Evolutionary conservation across 2,888 invertebrate genomes (phyloP), one percentile per base, ranked within the genome.

Genomic region (Tridacna gigas): DNA sequence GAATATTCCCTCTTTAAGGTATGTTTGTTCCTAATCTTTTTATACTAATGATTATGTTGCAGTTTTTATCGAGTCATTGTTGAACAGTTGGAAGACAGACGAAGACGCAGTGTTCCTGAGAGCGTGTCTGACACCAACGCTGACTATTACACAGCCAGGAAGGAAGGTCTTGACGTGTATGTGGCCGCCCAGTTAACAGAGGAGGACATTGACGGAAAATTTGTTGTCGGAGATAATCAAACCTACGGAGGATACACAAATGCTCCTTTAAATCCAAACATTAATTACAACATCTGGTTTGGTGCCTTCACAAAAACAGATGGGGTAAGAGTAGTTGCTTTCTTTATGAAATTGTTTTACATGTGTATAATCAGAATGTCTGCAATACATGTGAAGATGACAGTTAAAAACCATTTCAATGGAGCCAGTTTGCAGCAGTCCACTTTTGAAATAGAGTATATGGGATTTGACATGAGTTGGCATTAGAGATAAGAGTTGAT

Each of bases 241-340:
- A 96, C 96, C 3, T 97, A 98, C 93, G 97, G 97, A 86, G 96
- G 96, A 0, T 98, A 96, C 94, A 97, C 96, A 90, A 98, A 98
- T 95, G 97, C 97, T 0, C 98, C 97, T 0, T 94, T 98, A 71
- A 96, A 96, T 26, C 94, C 96, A 60, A 96, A 96, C 20, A 95
- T 96, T 90, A 96, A 97, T 89, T 95, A 95, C 88, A 96, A 97
- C 90, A 96, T 97, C 3, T 96, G 97, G 84, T 95, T 97, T 79
- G 97, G 97, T 45, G 95, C 97, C 76, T 96, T 97, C 9, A 97
- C 97, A 94, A 96, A 96, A 63, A 96, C 96, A 79, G 96, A 97
- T 91, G 96, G 96, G 92, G 95, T 96, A 76, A 65, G 45, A 25
- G 28, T 20, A 1, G 9, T 56, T 5, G 2, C 3, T 5, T 56